Evolutionary conservation across 2,888 invertebrate species (phyloP), one percentile per base, ranked within the genome.

Genomic region (Crocallis elinguaria): DNA sequence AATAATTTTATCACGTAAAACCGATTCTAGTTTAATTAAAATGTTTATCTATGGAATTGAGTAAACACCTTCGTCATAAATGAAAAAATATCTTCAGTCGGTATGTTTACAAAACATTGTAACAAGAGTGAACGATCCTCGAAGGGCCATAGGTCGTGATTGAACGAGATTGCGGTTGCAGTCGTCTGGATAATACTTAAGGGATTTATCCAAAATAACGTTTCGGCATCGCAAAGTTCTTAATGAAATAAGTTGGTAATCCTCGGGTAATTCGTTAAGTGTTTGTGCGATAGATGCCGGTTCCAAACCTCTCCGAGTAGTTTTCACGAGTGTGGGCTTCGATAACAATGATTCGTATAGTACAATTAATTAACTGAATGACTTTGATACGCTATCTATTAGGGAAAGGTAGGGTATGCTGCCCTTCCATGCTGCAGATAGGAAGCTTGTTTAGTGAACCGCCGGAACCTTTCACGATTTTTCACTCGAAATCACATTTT

Each of bases 231-330:
- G 69, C 77, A 71, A 85, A 85, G 82, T 85, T 85, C 82, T 77
- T 85, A 85, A 85, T 85, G 84, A 85, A 85, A 85, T 85, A 85
- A 85, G 85, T 85, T 85, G 71, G 82, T 84, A 83, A 85, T 84
- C 85, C 85, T 77, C 74, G 69, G 75, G 82, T 82, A 81, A 84
- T 83, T 84, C 84, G 84, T 81, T 82, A 77, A 82, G 79, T 79
- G 84, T 82, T 82, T 77, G 78, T 73, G 71, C 79, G 75, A 79
- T 79, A 77, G 78, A 77, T 80, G 72, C 71, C 75, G 77, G 77
- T 75, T 77, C 61, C 53, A 58, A 60, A 69, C 70, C 67, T 66
- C 67, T 32, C 63, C 69, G 67, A 67, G 70, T 67, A 61, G 69
- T 67, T 71, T 72, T 69, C 68, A 63, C 41, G 54, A 58, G 60